phyloP scores from a whole-genome alignment of 2,888 invertebrate genomes.

The Xanthia icteritia region DNA sequence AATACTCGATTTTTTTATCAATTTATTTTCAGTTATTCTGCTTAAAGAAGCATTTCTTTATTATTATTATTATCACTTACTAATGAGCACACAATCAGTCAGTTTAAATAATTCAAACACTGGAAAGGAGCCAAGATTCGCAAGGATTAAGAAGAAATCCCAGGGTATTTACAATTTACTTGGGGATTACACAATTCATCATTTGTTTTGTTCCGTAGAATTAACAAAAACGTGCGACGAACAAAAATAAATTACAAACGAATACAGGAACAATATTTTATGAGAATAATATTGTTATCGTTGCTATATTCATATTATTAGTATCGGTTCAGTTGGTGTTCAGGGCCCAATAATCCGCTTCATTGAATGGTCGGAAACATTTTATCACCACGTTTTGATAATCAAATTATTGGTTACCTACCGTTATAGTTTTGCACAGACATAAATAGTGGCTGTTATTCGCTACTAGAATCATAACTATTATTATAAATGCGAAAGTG shows the following conservation, averaged over 20 bases:
- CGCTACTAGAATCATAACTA: neutral
- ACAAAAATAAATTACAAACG: neutral
- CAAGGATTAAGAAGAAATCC: constrained; percentile 14
- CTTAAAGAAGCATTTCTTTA: neutral
- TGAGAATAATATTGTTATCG: neutral
- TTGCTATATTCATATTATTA: neutral
- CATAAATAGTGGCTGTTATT: neutral
- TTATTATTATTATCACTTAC: neutral
- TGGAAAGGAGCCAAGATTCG: constrained; percentile 31
- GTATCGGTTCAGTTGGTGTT: constrained; percentile 12
- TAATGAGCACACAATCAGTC: constrained; percentile 33
- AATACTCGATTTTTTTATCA: neutral
- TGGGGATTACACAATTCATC: neutral
- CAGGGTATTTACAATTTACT: constrained; percentile 6
- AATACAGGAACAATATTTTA: neutral
- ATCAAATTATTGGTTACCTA: constrained; percentile 31
- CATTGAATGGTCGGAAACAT: constrained; percentile 16
- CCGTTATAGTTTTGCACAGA: neutral
- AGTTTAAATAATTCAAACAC: neutral
- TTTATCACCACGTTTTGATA: constrained; percentile 9
- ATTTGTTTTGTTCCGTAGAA: constrained; percentile 4
- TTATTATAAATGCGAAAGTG: too few relatives aligned
- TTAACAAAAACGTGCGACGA: neutral
- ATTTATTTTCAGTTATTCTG: neutral
- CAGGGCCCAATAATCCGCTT: constrained; percentile 12